These are phyloP conservation scores for Nomada ferruginata DNA, from an alignment of 2,888 invertebrate genomes.

Conservation along the genomic window DNA sequence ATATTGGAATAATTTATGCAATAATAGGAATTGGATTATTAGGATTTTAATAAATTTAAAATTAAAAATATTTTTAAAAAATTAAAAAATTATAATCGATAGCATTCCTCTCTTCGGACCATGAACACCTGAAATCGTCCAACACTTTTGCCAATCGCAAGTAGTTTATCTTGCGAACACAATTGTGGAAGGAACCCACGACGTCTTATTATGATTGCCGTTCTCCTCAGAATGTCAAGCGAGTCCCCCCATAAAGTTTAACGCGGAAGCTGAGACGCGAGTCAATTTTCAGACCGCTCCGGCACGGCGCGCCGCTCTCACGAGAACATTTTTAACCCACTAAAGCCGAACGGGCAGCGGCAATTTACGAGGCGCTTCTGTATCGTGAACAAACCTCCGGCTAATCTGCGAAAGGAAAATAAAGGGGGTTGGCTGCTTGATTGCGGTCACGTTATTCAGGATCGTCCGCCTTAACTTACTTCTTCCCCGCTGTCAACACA, in stretches of 20 bases:
- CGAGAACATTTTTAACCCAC: slow-evolving; percentile 6
- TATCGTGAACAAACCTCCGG: slow-evolving; percentile 28
- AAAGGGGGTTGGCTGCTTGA: slow-evolving; percentile 37
- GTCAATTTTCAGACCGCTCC: background rate
- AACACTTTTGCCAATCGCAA: background rate
- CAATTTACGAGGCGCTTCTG: slow-evolving; percentile 20
- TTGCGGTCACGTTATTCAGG: slow-evolving; percentile 51
- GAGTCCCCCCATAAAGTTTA: background rate
- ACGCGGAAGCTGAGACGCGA: background rate
- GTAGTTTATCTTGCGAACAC: background rate
- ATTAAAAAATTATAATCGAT: too few species aligned
- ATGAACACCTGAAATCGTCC: background rate
- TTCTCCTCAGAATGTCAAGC: background rate
- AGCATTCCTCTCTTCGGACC: too few species aligned
- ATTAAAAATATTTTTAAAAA: too few species aligned
- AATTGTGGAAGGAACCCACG: background rate
- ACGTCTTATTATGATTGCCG: background rate
- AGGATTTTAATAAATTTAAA: too few species aligned
- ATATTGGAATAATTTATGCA: too few species aligned
- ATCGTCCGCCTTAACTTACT: slow-evolving; percentile 49
- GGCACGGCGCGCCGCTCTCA: background rate
- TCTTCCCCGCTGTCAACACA: slow-evolving; percentile 51
- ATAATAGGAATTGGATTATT: too few species aligned
- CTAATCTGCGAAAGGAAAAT: slow-evolving; percentile 50
- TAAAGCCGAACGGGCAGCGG: background rate